Percentiles rank a stretch among this genome's conserved stretches.
phyloP scores from a whole-genome alignment of 1,140 invertebrate species.

The Drosophila yakuba region DNA sequence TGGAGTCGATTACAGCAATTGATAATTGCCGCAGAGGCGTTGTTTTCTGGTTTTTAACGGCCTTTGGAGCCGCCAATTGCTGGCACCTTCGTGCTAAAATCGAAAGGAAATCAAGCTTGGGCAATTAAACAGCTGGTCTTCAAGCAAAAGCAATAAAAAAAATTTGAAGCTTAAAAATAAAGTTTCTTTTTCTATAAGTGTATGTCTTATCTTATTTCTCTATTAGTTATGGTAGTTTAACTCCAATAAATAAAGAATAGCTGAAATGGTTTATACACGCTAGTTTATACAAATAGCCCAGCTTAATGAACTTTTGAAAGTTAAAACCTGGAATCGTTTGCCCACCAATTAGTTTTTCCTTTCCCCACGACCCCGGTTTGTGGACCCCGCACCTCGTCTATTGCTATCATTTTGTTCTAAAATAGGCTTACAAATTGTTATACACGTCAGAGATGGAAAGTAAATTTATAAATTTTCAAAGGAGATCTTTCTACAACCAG shows the following conservation, averaged over 20 bases:
- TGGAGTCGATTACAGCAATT: slow-evolving; percentile 33
- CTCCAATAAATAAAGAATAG: too few species aligned
- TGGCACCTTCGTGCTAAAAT: slow-evolving; percentile 27
- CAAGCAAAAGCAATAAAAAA: slow-evolving; percentile 6
- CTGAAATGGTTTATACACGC: background rate
- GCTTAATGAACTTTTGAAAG: too few species aligned
- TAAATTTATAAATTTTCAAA: slow-evolving; percentile 9
- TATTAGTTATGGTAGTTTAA: too few species aligned
- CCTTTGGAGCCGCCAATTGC: slow-evolving; percentile 17
- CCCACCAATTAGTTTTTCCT: background rate
- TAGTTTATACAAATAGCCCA: too few species aligned
- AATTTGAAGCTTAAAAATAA: slow-evolving; percentile 1
- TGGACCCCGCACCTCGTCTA: background rate
- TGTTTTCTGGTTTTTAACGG: slow-evolving; percentile 18
- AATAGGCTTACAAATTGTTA: slow-evolving; percentile 8
- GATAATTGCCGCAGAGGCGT: slow-evolving; percentile 43
- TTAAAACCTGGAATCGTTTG: too few species aligned
- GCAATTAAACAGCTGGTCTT: slow-evolving; percentile 14
- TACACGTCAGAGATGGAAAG: background rate
- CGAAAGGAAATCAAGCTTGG: slow-evolving; percentile 24
- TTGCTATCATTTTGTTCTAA: background rate
- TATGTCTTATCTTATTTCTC: too few species aligned
- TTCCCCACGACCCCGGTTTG: slow-evolving; percentile 4
- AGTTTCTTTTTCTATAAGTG: too few species aligned
- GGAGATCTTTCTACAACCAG: slow-evolving; percentile 1